Percentiles rank a stretch among this genome's conserved stretches.
These are phyloP conservation scores for Ferrisia virgata DNA, from an alignment of 2,888 invertebrate species.

Conservation along the genomic window DNA sequence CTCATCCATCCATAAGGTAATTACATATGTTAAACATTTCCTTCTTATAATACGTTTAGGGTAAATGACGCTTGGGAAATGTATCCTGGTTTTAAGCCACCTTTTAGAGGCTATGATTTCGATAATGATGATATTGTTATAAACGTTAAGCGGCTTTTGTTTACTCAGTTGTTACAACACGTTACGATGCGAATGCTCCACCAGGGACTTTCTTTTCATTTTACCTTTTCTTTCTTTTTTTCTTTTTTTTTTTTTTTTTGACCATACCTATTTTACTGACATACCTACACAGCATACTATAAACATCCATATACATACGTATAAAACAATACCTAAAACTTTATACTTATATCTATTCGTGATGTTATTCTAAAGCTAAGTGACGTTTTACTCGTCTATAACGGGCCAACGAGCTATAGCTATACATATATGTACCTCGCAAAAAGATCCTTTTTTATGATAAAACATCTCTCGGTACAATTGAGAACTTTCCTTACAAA, in stretches of 20 bases:
- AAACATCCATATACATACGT: too few relatives aligned
- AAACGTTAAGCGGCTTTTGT: constrained; percentile 16
- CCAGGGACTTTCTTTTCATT: neutral
- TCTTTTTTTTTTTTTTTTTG: neutral
- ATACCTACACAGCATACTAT: too few relatives aligned
- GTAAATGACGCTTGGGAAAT: neutral
- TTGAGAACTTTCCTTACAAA: neutral
- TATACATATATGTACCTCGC: too few relatives aligned
- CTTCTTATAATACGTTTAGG: neutral
- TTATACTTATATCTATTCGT: neutral
- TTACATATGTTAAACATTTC: constrained; percentile 12
- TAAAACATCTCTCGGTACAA: neutral
- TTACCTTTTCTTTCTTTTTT: neutral
- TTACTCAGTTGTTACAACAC: neutral
- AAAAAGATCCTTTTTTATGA: neutral
- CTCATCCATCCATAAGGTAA: constrained; percentile 14
- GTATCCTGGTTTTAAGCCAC: neutral
- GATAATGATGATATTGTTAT: constrained; percentile 22
- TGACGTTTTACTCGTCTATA: neutral
- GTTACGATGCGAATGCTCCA: neutral
- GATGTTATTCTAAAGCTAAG: neutral
- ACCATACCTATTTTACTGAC: neutral
- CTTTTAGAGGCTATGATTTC: neutral
- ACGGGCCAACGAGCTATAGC: too few relatives aligned
- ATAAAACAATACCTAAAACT: neutral